phyloP scores from a whole-genome alignment of 2,113 vertebrate species.

The Macrotis lagotis region DNA sequence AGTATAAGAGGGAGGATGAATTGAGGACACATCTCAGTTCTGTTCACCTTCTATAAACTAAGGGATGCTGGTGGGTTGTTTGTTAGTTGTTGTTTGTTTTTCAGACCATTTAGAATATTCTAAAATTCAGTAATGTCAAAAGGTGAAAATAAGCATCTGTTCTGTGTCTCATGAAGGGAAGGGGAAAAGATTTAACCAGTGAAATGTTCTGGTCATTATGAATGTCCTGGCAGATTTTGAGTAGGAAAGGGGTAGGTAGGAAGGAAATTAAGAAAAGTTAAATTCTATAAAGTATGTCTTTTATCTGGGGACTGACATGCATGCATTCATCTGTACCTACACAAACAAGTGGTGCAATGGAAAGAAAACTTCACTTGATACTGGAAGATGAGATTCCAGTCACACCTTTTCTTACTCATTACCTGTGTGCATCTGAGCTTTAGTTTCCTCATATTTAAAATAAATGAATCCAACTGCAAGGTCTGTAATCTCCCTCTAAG shows the following conservation, averaged over 20 bases:
- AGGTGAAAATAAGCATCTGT: constrained; percentile 5
- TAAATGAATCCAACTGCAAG: background rate
- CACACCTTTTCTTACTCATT: background rate
- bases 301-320: background rate
- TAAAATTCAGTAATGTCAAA: constrained; percentile 22
- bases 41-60: background rate
- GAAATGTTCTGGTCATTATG: constrained; percentile 61
- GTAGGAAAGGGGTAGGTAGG: constrained; percentile 37
- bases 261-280: constrained; percentile 38
- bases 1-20: background rate
- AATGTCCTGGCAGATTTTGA: constrained; percentile 64
- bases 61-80: background rate
- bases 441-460: background rate
- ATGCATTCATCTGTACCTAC: background rate
- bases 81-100: constrained; percentile 1
- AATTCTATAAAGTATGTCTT: constrained; percentile 1
- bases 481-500: background rate
- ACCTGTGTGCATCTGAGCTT: background rate
- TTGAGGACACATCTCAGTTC: background rate
- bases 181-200: constrained; percentile 60
- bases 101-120: constrained; percentile 6
- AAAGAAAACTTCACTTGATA: background rate
- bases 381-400: background rate
- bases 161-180: constrained; percentile 65
- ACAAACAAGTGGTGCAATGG: background rate